phyloP scores from a whole-genome alignment of 2,888 invertebrate species.

The Cephus rjabovi region DNA sequence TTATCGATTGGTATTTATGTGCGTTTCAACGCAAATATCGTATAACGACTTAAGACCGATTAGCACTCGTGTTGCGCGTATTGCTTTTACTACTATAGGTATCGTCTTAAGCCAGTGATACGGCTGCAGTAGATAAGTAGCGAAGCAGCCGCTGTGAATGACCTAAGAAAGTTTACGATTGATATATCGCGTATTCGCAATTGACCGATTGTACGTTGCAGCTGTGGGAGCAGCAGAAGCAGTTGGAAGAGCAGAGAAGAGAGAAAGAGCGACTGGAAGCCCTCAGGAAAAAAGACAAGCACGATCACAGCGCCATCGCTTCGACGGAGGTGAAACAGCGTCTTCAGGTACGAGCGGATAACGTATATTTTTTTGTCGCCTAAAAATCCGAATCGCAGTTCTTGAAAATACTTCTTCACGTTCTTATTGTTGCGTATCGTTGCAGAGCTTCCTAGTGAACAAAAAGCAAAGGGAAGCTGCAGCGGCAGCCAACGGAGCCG shows the following conservation, averaged over 20 bases:
- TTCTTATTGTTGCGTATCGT: conserved; percentile 25
- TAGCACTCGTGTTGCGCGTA: neutral
- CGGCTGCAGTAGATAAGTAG: neutral
- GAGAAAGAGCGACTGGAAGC: conserved; percentile 88
- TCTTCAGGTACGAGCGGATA: conserved; percentile 75
- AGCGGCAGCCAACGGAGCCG: conserved; percentile 74
- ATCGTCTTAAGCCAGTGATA: neutral
- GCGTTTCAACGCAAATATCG: neutral
- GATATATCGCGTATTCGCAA: neutral
- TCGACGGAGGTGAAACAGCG: conserved; percentile 97
- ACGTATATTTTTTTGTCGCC: neutral
- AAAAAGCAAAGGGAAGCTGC: conserved; percentile 84
- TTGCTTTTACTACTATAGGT: neutral
- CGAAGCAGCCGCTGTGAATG: neutral
- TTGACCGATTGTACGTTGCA: conserved; percentile 67
- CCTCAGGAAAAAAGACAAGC: conserved; percentile 92
- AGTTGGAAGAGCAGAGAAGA: conserved; percentile 81
- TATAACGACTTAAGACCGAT: neutral
- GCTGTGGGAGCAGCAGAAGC: conserved; percentile 92
- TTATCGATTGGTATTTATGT: neutral
- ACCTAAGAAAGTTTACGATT: neutral
- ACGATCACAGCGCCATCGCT: conserved; percentile 95
- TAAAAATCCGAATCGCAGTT: neutral
- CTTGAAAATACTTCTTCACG: neutral
- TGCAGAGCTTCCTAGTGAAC: conserved; percentile 83